Evolutionary conservation across 2,797 vertebrate genomes (phyloP).

Genomic region (Sebastes variabilis): DNA sequence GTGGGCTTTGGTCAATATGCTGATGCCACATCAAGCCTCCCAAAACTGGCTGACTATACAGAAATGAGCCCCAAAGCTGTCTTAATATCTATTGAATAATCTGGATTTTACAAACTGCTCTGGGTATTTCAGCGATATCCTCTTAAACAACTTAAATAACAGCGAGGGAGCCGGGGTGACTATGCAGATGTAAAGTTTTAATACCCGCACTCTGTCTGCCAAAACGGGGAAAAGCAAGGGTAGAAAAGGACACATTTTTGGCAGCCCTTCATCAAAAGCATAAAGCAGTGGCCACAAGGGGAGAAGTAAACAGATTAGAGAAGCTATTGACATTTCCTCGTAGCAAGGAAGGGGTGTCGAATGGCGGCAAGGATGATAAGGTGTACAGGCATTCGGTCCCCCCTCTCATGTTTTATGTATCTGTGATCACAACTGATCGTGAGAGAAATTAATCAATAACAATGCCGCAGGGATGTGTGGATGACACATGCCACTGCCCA

Average conservation of each 20-base stretch:
- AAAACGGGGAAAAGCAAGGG: constrained; percentile 62
- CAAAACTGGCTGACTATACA: neutral
- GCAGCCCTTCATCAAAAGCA: constrained; percentile 81
- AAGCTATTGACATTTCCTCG: constrained; percentile 84
- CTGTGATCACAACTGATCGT: constrained; percentile 83
- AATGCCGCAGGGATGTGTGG: constrained; percentile 71
- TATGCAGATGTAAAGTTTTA: constrained; percentile 62
- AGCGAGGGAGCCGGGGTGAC: constrained; percentile 34
- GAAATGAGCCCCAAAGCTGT: neutral
- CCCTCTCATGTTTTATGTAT: constrained; percentile 85
- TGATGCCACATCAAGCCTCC: neutral
- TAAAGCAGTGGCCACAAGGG: constrained; percentile 79
- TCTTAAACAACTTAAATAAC: constrained; percentile 53
- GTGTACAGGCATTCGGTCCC: constrained; percentile 77
- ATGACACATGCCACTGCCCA: constrained; percentile 75
- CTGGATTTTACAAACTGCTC: neutral
- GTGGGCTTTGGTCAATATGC: neutral
- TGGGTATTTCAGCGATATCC: constrained; percentile 29
- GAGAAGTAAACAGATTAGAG: constrained; percentile 84
- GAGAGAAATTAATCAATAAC: constrained; percentile 86
- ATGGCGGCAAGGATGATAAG: constrained; percentile 72
- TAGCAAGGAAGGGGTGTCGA: constrained; percentile 74
- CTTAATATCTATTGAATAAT: neutral
- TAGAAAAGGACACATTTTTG: constrained; percentile 77
- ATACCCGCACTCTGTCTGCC: constrained; percentile 44